Percentiles rank a stretch among this genome's conserved stretches.
Conservation (phyloP, 2,797 vertebrate genomes). For the Gymnoscopelus braueri region DNA sequence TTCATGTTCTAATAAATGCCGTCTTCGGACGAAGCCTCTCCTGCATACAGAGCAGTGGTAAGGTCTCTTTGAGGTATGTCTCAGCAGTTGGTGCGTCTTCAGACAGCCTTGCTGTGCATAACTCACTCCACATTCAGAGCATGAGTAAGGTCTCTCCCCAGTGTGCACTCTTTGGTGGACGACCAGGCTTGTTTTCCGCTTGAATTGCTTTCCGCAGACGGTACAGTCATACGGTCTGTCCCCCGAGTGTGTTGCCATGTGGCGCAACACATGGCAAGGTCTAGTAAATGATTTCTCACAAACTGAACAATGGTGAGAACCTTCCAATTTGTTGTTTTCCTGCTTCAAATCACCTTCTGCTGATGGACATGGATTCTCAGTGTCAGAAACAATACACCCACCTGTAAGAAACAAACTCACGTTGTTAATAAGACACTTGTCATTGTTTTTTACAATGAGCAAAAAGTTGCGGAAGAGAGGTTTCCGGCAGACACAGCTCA, state of each 20-base stretch:
- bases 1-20: slow-evolving; percentile 55
- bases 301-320: slow-evolving; percentile 31
- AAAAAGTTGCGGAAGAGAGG: too few species aligned
- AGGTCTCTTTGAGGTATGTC: slow-evolving; percentile 44
- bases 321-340: background rate
- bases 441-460: too few species aligned
- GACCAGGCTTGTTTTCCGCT: slow-evolving; percentile 43
- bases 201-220: slow-evolving; percentile 58
- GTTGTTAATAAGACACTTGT: too few species aligned
- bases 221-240: slow-evolving; percentile 56
- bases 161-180: slow-evolving; percentile 62
- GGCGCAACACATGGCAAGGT: slow-evolving; percentile 52
- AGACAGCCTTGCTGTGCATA: slow-evolving; percentile 60
- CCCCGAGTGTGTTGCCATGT: slow-evolving; percentile 49
- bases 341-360: background rate
- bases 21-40: slow-evolving; percentile 59
- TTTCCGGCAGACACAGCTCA: too few species aligned
- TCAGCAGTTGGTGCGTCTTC: slow-evolving; percentile 46
- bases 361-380: background rate
- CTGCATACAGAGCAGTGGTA: slow-evolving; percentile 50
- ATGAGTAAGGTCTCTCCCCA: slow-evolving; percentile 63
- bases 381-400: background rate
- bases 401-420: background rate
- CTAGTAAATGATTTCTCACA: slow-evolving; percentile 47
- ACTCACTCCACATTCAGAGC: slow-evolving; percentile 53